These are phyloP conservation scores for Ciconia stormi DNA, from an alignment of 2,113 vertebrate genomes.

Conservation along the genomic window DNA sequence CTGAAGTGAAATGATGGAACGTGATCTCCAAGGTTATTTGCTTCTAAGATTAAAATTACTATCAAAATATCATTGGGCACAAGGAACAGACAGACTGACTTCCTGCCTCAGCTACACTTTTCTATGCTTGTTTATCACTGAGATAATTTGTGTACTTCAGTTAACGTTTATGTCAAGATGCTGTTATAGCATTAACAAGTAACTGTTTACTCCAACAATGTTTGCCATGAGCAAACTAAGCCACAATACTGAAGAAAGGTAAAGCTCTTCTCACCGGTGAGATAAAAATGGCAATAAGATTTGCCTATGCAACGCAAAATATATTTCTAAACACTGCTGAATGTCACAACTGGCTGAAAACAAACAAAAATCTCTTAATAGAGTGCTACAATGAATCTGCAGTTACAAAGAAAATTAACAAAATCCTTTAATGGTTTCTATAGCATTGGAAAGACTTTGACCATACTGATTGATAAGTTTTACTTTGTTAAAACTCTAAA, in stretches of 20 bases:
- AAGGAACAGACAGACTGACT: conserved; percentile 27
- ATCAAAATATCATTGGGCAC: conserved; percentile 51
- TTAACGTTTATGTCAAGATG: conserved; percentile 13
- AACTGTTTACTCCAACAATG: not conserved
- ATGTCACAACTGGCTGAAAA: not conserved
- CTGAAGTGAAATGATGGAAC: not conserved
- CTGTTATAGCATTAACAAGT: not conserved
- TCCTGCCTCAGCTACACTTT: conserved; percentile 9
- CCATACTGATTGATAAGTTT: not conserved
- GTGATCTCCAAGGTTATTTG: conserved; percentile 25
- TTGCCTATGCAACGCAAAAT: not conserved
- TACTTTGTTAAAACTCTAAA: not conserved
- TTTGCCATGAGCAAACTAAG: not conserved
- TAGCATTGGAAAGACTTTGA: not conserved
- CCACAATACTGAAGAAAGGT: not conserved
- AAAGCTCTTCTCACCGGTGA: not conserved
- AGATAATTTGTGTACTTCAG: conserved; percentile 16
- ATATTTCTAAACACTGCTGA: not conserved
- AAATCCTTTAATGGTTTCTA: not conserved
- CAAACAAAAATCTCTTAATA: not conserved
- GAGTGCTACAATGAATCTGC: not conserved
- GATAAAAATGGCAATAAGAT: not conserved
- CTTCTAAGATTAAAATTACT: conserved; percentile 49
- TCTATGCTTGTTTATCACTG: not conserved
- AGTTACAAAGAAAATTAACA: not conserved